Percentiles rank a stretch among this genome's conserved stretches.
Evolutionary conservation across 2,888 invertebrate species (phyloP).

Genomic region (Lypha dubia): DNA sequence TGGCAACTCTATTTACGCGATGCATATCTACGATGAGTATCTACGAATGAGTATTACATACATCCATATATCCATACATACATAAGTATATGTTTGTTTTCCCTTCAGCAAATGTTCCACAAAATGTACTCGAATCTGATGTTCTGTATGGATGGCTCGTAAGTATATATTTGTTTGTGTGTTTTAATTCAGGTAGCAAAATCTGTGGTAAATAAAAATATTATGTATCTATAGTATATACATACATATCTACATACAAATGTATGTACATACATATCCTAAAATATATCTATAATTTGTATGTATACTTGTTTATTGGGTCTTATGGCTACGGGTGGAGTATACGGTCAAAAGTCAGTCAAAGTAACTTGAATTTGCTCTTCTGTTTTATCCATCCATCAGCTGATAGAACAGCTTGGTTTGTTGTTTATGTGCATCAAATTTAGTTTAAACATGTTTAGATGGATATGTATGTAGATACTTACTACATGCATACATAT

Average conservation of each 20-base stretch:
- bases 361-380: constrained; percentile 32
- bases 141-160: not conserved
- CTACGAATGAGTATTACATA: too few relatives aligned
- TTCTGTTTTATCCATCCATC: constrained; percentile 15
- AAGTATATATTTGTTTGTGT: not conserved
- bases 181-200: constrained; percentile 58
- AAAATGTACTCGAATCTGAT: not conserved
- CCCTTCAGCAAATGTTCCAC: not conserved
- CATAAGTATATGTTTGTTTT: too few relatives aligned
- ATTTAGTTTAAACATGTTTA: constrained; percentile 5
- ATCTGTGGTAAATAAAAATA: not conserved
- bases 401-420: constrained; percentile 24
- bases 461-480: not conserved
- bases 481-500: not conserved
- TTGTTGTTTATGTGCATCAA: constrained; percentile 19
- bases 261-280: not conserved
- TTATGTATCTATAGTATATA: not conserved
- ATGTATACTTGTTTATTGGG: not conserved
- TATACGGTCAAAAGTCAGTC: constrained; percentile 38
- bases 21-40: too few relatives aligned
- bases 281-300: not conserved
- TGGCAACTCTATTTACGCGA: too few relatives aligned
- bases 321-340: not conserved
- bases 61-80: too few relatives aligned
- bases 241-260: not conserved